These are phyloP conservation scores for Diachrysia chrysitis DNA, from an alignment of 2,888 invertebrate genomes.

Conservation along the genomic window DNA sequence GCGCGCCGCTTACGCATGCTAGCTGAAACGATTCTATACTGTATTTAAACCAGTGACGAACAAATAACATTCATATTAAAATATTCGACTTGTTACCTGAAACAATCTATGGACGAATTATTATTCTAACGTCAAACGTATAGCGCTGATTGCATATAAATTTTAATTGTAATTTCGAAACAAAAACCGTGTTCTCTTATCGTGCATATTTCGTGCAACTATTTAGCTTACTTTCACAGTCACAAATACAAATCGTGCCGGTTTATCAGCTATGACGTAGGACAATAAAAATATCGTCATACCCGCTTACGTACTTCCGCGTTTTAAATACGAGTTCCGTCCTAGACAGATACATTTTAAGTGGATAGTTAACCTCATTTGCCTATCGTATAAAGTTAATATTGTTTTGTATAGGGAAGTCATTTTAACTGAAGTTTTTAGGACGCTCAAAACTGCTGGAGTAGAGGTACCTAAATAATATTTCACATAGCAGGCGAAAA, in stretches of 20 bases:
- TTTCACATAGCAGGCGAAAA: too few relatives aligned
- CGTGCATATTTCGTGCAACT: not conserved
- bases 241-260: not conserved
- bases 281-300: slow-evolving; percentile 14
- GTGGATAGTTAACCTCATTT: slow-evolving; percentile 9
- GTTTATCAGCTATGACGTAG: slow-evolving; percentile 10
- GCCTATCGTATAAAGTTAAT: not conserved
- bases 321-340: slow-evolving; percentile 9
- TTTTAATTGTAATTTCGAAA: not conserved
- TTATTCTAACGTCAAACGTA: not conserved
- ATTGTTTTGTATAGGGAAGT: not conserved
- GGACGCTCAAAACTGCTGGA: not conserved
- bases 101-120: not conserved
- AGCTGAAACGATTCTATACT: slow-evolving; percentile 45
- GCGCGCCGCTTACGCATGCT: slow-evolving; percentile 39
- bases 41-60: slow-evolving; percentile 55
- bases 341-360: slow-evolving; percentile 8
- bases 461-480: too few relatives aligned
- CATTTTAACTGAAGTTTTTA: not conserved
- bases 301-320: slow-evolving; percentile 8
- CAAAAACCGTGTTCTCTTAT: not conserved
- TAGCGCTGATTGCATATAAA: not conserved
- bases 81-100: slow-evolving; percentile 14
- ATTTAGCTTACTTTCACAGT: slow-evolving; percentile 11
- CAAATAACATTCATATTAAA: slow-evolving; percentile 56